Evolutionary conservation across 2,113 vertebrate species (phyloP), one percentile per base, ranked within the genome.

Genomic region (Prietella phreatophila): DNA sequence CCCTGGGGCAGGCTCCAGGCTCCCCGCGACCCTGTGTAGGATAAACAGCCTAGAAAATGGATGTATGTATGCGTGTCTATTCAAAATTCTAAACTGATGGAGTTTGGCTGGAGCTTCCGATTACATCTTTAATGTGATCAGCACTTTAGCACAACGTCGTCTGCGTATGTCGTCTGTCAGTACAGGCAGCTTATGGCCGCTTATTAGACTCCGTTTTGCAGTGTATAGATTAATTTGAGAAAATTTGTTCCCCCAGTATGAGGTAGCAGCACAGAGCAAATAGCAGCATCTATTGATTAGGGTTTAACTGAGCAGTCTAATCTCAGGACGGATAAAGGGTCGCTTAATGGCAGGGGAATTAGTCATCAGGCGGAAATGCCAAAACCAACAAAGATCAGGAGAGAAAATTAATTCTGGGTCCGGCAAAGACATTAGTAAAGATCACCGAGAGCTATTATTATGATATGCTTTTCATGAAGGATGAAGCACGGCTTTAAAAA

Each of bases 141-240:
- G 83, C 69, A 69, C 78, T 53, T 83, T 30, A 63, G 73, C 83
- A 71, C 78, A 75, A 15, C 78, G 11, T 63, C 75, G 61, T 81
- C 50, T 73, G 42, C 73, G 81, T 65, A 87, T 75, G 86, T 67
- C 50, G 83, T 67, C 86, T 61, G 53, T 88, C 86, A 89, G 79
- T 65, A 56, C 14, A 36, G 73, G 63, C 79, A 85, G 88, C 69
- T 82, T 76, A n/a, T 53, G 76, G 80, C 50, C 61, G 25, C 71
- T 91, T 88, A 89, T 89, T 86, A 88, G 84, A 89, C 83, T 83
- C 53, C 71, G 53, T 86, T 89, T 86, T 88, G 75, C 82, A 88
- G 82, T 27, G 30, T 63, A 80, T 5, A 60, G 39, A 30, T 58
- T 82, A 73, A 86, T 86, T 90, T 91, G 84, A 82, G 82, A 85